Conservation (phyloP, 2,888 invertebrate species). For the Cryptocephalus moraei region DNA sequence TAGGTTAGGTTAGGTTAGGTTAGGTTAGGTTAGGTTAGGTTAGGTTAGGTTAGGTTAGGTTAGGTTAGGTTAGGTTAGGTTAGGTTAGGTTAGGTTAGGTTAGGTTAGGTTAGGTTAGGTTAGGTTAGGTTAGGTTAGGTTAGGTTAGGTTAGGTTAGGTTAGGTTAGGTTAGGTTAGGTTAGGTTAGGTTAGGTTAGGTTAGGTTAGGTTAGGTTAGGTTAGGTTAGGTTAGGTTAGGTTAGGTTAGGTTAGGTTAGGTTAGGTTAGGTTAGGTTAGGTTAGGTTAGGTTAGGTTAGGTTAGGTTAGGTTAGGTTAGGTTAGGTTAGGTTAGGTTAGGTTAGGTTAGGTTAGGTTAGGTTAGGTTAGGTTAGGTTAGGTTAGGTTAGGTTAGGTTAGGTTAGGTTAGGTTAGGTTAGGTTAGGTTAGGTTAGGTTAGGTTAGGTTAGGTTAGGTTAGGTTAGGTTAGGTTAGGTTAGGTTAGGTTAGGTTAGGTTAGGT, state of each 20-base stretch:
- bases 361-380: slow-evolving; percentile 15
- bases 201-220: slow-evolving; percentile 16
- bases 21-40: slow-evolving; percentile 15
- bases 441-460: slow-evolving; percentile 13
- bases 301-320: slow-evolving; percentile 10
- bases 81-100: slow-evolving; percentile 14
- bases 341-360: slow-evolving; percentile 14
- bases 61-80: slow-evolving; percentile 14
- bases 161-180: slow-evolving; percentile 10
- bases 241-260: slow-evolving; percentile 12
- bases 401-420: slow-evolving; percentile 15
- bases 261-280: slow-evolving; percentile 12
- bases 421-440: slow-evolving; percentile 14
- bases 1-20: slow-evolving; percentile 14
- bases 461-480: slow-evolving; percentile 14
- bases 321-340: slow-evolving; percentile 10
- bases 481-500: slow-evolving; percentile 12
- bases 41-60: slow-evolving; percentile 14
- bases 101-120: slow-evolving; percentile 15
- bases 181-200: slow-evolving; percentile 14
- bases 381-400: slow-evolving; percentile 16
- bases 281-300: slow-evolving; percentile 15
- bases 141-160: slow-evolving; percentile 15
- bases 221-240: slow-evolving; percentile 13
- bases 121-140: slow-evolving; percentile 15